Evolutionary conservation across 2,797 vertebrate genomes (phyloP), one percentile per base, ranked within the genome.

Genomic region (Melanotaenia parkinsoni): DNA sequence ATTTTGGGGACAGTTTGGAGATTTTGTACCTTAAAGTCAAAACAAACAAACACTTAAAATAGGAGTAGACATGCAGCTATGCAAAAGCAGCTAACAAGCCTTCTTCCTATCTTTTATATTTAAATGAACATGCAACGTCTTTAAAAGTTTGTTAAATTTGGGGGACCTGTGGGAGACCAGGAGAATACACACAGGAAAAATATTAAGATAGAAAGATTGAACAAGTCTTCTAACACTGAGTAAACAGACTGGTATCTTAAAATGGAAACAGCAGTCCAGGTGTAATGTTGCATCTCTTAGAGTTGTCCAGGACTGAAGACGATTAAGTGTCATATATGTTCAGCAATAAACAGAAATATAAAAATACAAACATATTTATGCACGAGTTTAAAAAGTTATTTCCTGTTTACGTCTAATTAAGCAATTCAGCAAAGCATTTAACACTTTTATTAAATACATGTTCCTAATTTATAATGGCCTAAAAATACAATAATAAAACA

Each of bases 181-280:
- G 18, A 18, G 16, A 18, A 26, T 4, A 5, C 51, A 53, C n/a
- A 28, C 51, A 22, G 45, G 1, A 72, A 24, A 56, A 45, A 37
- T 6, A 30, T 45, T 10, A 28, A 16, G 37, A 56, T 6, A 20
- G 37, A 58, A 62, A 24, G 51, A 22, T 73, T 3, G 13, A 37
- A 62, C 13, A 30, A 50, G 54, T 4, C 35, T 14, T 47, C 13
- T 1, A 35, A 62, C 14, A 57, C 1, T 3, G 11, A n/a, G 24
- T 53, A 63, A 58, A 58, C 45, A 50, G 69, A 63, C 18, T 57
- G 54, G 38, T n/a, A 53, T 67, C 54, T 80, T 78, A 60, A 85
- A 77, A 83, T 75, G 77, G 65, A 77, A 82, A 58, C 76, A 50
- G 38, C 63, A 71, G 76, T 26, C n/a, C 22, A 68, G 70, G 66